Evolutionary conservation across 1,140 invertebrate species (phyloP).

Genomic region (Drosophila varians): DNA sequence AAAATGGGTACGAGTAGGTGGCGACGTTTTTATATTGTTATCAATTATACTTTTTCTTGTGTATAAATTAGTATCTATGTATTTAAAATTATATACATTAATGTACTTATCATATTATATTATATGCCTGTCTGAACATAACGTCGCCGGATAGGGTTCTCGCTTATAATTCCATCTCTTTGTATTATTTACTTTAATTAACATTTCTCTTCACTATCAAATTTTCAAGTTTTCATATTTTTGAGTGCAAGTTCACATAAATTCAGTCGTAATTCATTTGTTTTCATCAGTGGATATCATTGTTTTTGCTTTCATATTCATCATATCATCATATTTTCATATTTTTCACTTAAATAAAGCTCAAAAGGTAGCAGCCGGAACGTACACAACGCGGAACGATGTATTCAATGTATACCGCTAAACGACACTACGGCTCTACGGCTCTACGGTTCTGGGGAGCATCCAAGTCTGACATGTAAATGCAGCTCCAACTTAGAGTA

Average conservation of each 20-base stretch:
- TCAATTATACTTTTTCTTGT: constrained; percentile 25
- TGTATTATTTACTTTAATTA: constrained; percentile 2
- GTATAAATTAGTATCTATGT: constrained; percentile 64
- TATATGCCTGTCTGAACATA: constrained; percentile 52
- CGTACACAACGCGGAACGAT: constrained; percentile 30
- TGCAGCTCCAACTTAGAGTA: constrained; percentile 67
- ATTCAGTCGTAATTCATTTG: constrained; percentile 77
- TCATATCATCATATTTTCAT: constrained; percentile 5
- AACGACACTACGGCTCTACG: not conserved
- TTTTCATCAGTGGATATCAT: constrained; percentile 40
- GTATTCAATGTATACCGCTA: not conserved
- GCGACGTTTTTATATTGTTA: constrained; percentile 61
- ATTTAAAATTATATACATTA: constrained; percentile 74
- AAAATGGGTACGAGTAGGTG: constrained; percentile 76
- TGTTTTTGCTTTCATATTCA: constrained; percentile 23
- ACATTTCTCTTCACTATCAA: constrained; percentile 11
- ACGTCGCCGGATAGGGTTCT: constrained; percentile 53
- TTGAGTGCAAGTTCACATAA: constrained; percentile 76
- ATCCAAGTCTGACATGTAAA: constrained; percentile 51
- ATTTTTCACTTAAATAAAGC: constrained; percentile 64
- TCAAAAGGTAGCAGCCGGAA: constrained; percentile 57
- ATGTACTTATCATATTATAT: constrained; percentile 52
- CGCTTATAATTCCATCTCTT: constrained; percentile 6
- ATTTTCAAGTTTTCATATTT: constrained; percentile 20
- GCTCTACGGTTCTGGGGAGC: constrained; percentile 2